Evolutionary conservation across 2,888 invertebrate species (phyloP).

Genomic region (Cerceris ruficornis): DNA sequence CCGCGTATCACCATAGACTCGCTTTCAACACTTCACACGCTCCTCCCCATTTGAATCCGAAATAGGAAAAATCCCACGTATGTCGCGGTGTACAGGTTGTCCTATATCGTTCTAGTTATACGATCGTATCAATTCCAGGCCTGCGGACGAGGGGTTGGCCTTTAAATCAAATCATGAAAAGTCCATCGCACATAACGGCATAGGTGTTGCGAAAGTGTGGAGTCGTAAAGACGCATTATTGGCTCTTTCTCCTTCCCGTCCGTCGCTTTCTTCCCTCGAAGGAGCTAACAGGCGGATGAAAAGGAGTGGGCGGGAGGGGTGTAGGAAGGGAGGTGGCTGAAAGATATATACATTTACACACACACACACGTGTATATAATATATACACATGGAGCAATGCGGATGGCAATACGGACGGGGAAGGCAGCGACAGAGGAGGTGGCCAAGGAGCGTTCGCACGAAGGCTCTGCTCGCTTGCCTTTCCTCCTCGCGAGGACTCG

Average conservation of each 20-base stretch:
- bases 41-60: too few species aligned
- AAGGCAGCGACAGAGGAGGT: conserved; percentile 35
- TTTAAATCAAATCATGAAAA: conserved; percentile 50
- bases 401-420: neutral
- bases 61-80: too few species aligned
- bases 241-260: conserved; percentile 24
- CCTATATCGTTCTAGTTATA: neutral
- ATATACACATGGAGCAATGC: too few species aligned
- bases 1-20: too few species aligned
- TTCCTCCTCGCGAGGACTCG: conserved; percentile 67
- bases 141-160: conserved; percentile 1
- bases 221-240: conserved; percentile 65
- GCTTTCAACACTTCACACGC: too few species aligned
- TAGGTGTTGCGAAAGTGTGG: conserved; percentile 45
- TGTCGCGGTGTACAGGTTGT: too few species aligned
- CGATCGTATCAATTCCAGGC: neutral
- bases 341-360: neutral
- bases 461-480: conserved; percentile 61
- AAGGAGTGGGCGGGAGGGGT: conserved; percentile 27
- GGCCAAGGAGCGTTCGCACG: conserved; percentile 64
- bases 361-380: too few species aligned
- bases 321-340: conserved; percentile 17
- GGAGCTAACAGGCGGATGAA: conserved; percentile 9
- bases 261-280: conserved; percentile 20
- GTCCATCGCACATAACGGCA: conserved; percentile 24